A percentile compares a stretch with the other conserved stretches of the same genome.
These are phyloP conservation scores for Corythoichthys haematopterus DNA, from an alignment of 2,113 vertebrate species.

Conservation along the genomic window DNA sequence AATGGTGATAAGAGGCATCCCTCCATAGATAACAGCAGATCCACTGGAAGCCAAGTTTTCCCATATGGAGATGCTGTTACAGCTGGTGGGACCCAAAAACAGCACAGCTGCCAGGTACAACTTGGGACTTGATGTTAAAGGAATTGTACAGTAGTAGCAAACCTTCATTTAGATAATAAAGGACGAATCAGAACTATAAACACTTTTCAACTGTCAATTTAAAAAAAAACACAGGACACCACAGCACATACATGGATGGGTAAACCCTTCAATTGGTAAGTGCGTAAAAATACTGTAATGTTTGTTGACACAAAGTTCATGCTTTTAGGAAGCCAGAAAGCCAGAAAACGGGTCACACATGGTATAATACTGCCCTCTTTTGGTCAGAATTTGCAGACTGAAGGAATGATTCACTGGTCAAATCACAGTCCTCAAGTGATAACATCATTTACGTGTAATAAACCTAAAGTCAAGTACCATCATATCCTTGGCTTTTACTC, in stretches of 20 bases:
- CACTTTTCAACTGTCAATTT: neutral
- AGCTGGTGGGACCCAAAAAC: constrained; percentile 67
- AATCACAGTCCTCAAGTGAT: constrained; percentile 12
- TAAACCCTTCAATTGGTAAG: neutral
- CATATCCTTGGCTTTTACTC: constrained; percentile 45
- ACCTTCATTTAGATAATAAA: constrained; percentile 8
- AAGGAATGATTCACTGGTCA: constrained; percentile 12
- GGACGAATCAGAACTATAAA: neutral
- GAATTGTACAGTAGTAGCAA: neutral
- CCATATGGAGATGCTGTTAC: constrained; percentile 80
- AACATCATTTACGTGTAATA: constrained; percentile 14
- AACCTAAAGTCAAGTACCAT: constrained; percentile 19
- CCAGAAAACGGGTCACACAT: neutral
- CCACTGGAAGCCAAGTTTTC: constrained; percentile 70
- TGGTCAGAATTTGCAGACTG: constrained; percentile 22
- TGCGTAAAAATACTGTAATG: neutral
- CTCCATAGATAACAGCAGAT: constrained; percentile 72
- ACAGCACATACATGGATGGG: neutral
- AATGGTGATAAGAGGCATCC: constrained; percentile 56
- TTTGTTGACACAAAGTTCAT: neutral
- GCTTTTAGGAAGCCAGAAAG: neutral
- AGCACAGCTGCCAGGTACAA: constrained; percentile 23
- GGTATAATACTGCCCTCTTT: constrained; percentile 48
- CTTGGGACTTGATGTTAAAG: neutral
- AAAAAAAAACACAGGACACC: neutral